Evolutionary conservation across 2,797 vertebrate genomes (phyloP).

Genomic region (Delichon dasypus): DNA sequence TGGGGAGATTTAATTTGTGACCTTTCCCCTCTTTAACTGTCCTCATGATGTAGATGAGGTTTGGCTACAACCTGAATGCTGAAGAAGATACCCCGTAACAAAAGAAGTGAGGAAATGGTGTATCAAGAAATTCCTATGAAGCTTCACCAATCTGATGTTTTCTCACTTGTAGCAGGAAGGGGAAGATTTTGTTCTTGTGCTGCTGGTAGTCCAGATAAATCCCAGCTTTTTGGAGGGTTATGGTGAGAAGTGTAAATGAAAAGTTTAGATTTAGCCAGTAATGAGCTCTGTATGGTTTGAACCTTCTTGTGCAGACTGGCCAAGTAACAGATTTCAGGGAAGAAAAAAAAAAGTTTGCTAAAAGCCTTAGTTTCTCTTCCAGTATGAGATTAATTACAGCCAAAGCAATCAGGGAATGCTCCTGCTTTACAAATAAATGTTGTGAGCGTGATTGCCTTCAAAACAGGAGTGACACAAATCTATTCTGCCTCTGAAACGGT

Average conservation of each 20-base stretch:
- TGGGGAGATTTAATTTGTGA: rapidly evolving
- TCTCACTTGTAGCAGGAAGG: neutral
- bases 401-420: neutral
- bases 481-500: slow-evolving; percentile 22
- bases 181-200: neutral
- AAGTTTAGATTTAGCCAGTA: neutral
- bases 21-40: neutral
- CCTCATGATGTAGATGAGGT: neutral
- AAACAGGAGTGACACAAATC: slow-evolving; percentile 46
- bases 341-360: neutral
- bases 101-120: neutral
- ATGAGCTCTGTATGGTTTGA: neutral
- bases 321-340: neutral
- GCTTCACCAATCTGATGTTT: neutral
- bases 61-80: neutral
- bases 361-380: slow-evolving; percentile 25
- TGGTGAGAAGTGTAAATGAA: neutral
- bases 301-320: neutral
- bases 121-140: neutral
- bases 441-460: slow-evolving; percentile 41
- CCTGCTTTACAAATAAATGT: slow-evolving; percentile 18
- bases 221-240: rapidly evolving
- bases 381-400: slow-evolving; percentile 55
- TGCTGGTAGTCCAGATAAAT: neutral
- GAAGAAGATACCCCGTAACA: rapidly evolving